phyloP scores from a whole-genome alignment of 2,113 vertebrate genomes.

The Sphyrna mokarran region DNA sequence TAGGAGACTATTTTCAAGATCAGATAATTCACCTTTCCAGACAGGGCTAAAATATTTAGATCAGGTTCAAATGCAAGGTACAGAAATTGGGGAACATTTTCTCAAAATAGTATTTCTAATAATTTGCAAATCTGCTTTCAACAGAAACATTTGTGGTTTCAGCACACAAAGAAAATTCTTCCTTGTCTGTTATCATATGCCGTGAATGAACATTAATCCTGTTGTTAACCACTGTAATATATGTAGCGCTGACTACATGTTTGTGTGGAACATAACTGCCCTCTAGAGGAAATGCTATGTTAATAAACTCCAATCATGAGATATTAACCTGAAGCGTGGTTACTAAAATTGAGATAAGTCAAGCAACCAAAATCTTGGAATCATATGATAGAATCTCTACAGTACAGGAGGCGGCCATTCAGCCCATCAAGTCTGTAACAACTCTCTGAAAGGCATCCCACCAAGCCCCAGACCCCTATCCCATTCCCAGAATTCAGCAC shows the following conservation, averaged over 20 bases:
- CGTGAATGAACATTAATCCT: background rate
- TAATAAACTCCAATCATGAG: background rate
- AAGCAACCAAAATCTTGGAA: background rate
- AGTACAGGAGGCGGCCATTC: too few relatives aligned
- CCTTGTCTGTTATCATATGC: background rate
- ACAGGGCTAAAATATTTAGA: background rate
- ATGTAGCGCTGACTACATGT: background rate
- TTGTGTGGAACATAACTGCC: background rate
- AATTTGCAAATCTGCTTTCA: background rate
- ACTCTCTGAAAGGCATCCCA: too few relatives aligned
- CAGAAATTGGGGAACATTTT: background rate
- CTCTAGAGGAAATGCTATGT: background rate
- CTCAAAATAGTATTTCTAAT: background rate
- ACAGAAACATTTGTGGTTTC: background rate
- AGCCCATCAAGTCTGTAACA: too few relatives aligned
- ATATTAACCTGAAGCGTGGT: background rate
- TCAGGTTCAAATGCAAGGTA: background rate
- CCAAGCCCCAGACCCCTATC: too few relatives aligned
- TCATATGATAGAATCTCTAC: too few relatives aligned
- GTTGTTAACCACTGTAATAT: background rate
- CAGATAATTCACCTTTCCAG: background rate
- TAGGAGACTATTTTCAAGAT: background rate
- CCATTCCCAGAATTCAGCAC: too few relatives aligned
- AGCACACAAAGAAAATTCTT: background rate
- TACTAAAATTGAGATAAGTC: background rate